phyloP scores from a whole-genome alignment of 2,888 invertebrate genomes.

The Sarcophaga variegata region DNA sequence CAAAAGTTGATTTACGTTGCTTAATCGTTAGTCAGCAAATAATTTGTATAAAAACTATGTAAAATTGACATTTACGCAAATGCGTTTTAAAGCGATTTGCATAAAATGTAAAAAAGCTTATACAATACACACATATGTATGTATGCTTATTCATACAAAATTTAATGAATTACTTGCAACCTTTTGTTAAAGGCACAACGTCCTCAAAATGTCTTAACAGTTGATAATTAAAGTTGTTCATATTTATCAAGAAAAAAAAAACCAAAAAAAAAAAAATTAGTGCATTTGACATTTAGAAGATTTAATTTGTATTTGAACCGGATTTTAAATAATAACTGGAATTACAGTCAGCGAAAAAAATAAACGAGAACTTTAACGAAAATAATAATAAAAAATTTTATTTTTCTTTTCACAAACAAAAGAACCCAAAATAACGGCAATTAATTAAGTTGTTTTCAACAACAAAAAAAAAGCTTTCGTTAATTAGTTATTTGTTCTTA shows the following conservation, averaged over 20 bases:
- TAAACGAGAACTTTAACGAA: background rate
- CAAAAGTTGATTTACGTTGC: conserved; percentile 16
- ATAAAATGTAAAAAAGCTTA: background rate
- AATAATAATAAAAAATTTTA: background rate
- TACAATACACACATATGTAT: too few species aligned
- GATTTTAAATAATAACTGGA: conserved; percentile 58
- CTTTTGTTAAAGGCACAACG: background rate
- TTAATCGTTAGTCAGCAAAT: conserved; percentile 42
- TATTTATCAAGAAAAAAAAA: conserved; percentile 24
- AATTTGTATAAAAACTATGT: conserved; percentile 31
- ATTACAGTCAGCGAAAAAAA: conserved; percentile 22
- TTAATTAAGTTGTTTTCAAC: background rate
- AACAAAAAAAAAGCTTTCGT: background rate
- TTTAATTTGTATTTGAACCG: conserved; percentile 61
- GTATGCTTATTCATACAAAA: conserved; percentile 21
- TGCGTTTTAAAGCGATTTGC: conserved; percentile 50
- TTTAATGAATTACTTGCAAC: background rate
- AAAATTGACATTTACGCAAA: conserved; percentile 64
- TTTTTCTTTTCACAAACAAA: background rate
- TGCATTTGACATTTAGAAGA: conserved; percentile 66
- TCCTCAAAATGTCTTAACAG: conserved; percentile 11
- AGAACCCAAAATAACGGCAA: background rate
- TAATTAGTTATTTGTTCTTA: conserved; percentile 35
- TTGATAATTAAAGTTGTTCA: conserved; percentile 33
- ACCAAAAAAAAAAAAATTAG: conserved; percentile 31